Evolutionary conservation across 1,140 invertebrate species (phyloP), one percentile per base, ranked within the genome.

Genomic region (Drosophila willistoni): DNA sequence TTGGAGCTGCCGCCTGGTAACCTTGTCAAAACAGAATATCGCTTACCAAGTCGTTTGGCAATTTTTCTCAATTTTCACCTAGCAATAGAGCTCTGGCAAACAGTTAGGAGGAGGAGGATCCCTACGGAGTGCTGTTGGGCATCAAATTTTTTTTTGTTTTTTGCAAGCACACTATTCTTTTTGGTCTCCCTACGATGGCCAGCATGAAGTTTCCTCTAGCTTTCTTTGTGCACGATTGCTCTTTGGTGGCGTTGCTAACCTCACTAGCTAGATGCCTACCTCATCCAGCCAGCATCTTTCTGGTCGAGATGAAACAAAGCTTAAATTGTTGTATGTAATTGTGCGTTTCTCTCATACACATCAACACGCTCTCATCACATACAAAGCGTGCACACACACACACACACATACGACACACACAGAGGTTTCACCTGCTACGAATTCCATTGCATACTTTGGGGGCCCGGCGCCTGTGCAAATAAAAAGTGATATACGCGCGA

Each of bases 401-500:
- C 69, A 70, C 14, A 51, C 47, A 41, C 41, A 7, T n/a, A 44
- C n/a, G n/a, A 6, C 2, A 47, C 44, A 47, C 44, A 47, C 44
- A 47, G 9, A 51, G 17, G 44, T 51, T 51, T 84, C 84, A 87
- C 84, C 83, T 87, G 84, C 85, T 73, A 63, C 83, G 84, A 87
- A 87, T 87, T 87, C 83, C 84, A 84, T 84, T 89, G 84, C 84
- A 87, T 87, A 87, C 84, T 87, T 87, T 54, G 47, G 66, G 84
- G 77, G 79, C 76, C 84, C 74, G 78, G 84, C 73, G 47, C 44
- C 85, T 90, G 84, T 89, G 76, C 81, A 91, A 91, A 91, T 91
- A 91, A 86, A 91, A 91, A 91, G 90, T 91, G 90, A 91, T 91
- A 91, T 91, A 91, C 90, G 90, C 81, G 81, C 84, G 90, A 91